Evolutionary conservation across 1,140 invertebrate species (phyloP).

Genomic region (Leptestheria dahalacensis): DNA sequence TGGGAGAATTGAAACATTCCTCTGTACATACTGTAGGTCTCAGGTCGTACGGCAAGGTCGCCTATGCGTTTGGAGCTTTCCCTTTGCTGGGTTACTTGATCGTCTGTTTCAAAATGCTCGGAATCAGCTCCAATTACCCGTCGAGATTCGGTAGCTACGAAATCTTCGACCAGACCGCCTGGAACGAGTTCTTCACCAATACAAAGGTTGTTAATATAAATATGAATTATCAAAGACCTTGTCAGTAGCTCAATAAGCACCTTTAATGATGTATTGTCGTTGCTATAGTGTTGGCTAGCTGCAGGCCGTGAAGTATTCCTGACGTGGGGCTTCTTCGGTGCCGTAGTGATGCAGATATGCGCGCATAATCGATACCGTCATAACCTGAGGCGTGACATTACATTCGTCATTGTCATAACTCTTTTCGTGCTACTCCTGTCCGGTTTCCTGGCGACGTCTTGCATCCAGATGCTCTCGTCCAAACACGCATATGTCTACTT

Average conservation of each 20-base stretch:
- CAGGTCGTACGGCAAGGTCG: conserved; percentile 67
- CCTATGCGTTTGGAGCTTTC: conserved; percentile 52
- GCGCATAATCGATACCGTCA: conserved; percentile 44
- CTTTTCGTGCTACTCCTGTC: conserved; percentile 52
- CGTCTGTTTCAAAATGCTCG: conserved; percentile 54
- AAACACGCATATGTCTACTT: conserved; percentile 49
- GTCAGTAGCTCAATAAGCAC: no score
- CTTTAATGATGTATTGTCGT: background rate
- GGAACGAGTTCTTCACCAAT: conserved; percentile 69
- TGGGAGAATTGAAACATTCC: background rate
- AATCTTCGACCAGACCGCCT: conserved; percentile 56
- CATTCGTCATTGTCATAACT: conserved; percentile 57
- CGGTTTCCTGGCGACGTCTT: conserved; percentile 63
- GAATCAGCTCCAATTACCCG: conserved; percentile 37
- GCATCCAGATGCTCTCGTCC: conserved; percentile 52
- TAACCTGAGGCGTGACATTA: conserved; percentile 56
- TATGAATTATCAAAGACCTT: background rate
- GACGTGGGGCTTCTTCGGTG: conserved; percentile 75
- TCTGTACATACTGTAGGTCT: conserved; percentile 35
- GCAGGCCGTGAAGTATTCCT: conserved; percentile 75
- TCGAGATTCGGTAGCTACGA: conserved; percentile 33
- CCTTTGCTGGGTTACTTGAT: conserved; percentile 55
- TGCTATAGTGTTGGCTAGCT: conserved; percentile 61
- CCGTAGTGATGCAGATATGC: conserved; percentile 60
- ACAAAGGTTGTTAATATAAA: conserved; percentile 35